Evolutionary conservation across 2,113 vertebrate species (phyloP), one percentile per base, ranked within the genome.

Genomic region (Tauraco erythrolophus): DNA sequence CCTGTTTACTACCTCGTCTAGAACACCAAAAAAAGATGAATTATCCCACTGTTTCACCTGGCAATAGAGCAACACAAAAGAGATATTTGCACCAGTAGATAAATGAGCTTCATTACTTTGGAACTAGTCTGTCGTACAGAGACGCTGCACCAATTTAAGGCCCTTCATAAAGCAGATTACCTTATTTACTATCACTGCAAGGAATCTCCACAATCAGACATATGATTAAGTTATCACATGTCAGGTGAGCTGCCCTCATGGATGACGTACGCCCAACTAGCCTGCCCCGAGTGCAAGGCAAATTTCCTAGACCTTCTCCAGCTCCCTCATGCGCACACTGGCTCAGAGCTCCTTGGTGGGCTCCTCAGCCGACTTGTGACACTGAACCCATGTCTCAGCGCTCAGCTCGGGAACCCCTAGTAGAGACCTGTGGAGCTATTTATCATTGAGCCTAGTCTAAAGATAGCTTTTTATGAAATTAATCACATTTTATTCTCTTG

Each of bases 401-500:
- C 28, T 65, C n/a, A 65, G 86, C 45, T 57, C 2, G 1, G 54
- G 33, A 80, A 58, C 7, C 11, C 24, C 25, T 41, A 89, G 58
- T 62, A 86, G 50, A 62, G 41, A 80, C 46, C 25, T 58, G 41
- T 1, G 3, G 28, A 95, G 48, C n/a, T 86, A 70, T 84, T 94
- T 80, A 58, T 65, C 83, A 86, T 1, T 77, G 45, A 2, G 1
- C 31, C 45, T 60, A 54, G 51, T 33, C 68, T 89, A 78, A 95
- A 91, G 23, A 92, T 8, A 87, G 54, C 25, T 58, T 88, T 95
- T 84, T 4, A 75, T 62, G 7, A 81, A 92, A 84, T 66, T 74
- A 89, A 78, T 81, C 80, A 58, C 46, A 51, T 81, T 77, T 80
- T 80, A 50, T 70, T 96, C 91, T 94, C 94, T 56, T 46, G 51